phyloP scores from a whole-genome alignment of 2,113 vertebrate genomes.

The Hippoglossus stenolepis region DNA sequence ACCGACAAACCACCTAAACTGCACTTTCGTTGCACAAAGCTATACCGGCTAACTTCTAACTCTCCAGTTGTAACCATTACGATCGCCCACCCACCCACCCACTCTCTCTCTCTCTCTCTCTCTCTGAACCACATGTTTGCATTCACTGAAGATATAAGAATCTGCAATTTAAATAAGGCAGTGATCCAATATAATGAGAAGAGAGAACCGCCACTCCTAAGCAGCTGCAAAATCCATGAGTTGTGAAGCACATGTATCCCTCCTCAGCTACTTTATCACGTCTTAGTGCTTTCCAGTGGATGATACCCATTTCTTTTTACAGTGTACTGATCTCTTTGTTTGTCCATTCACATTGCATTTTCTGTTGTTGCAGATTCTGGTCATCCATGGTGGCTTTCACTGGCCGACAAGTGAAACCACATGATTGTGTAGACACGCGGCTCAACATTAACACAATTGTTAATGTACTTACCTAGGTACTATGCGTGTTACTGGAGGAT shows the following conservation, averaged over 20 bases:
- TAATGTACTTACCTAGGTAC: too few relatives aligned
- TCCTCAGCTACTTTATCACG: neutral
- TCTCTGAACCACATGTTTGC: neutral
- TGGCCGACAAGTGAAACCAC: too few relatives aligned
- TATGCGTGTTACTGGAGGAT: too few relatives aligned
- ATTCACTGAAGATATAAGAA: neutral
- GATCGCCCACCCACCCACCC: neutral
- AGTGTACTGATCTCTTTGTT: too few relatives aligned
- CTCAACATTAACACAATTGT: too few relatives aligned
- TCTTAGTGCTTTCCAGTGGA: neutral
- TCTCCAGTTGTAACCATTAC: neutral
- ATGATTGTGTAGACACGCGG: too few relatives aligned
- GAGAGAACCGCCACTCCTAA: neutral
- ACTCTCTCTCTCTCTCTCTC: neutral
- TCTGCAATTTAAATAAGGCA: constrained; percentile 20
- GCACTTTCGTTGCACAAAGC: too few relatives aligned
- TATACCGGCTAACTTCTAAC: too few relatives aligned
- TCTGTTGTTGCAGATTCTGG: too few relatives aligned
- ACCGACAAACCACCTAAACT: too few relatives aligned
- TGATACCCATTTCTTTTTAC: neutral
- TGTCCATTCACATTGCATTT: too few relatives aligned
- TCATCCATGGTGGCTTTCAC: too few relatives aligned
- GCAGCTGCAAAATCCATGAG: neutral
- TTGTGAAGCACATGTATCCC: constrained; percentile 1
- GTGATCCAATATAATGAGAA: neutral